Percentiles rank a stretch among this genome's conserved stretches.
Conservation (phyloP, 2,113 vertebrate species). For the Rhadina sibilatrix region DNA sequence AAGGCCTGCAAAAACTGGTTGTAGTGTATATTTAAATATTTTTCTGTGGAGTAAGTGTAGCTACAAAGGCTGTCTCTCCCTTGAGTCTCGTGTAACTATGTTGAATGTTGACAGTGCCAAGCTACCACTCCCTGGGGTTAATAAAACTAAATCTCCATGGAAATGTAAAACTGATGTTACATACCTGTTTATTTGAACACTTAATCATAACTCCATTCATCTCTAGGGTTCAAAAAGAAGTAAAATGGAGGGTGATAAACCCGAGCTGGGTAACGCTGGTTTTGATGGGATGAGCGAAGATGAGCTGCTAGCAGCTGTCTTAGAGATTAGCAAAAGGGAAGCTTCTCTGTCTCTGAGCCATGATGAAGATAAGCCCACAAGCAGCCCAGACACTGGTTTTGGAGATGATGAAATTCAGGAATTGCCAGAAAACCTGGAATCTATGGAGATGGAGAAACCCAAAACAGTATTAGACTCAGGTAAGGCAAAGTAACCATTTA, state of each 20-base stretch:
- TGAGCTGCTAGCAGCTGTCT: conserved; percentile 89
- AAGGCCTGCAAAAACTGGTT: conserved; percentile 32
- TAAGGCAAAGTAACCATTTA: conserved; percentile 24
- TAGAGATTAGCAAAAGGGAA: conserved; percentile 90
- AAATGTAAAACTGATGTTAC: not conserved
- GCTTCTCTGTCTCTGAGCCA: conserved; percentile 64
- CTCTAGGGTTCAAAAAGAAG: conserved; percentile 70
- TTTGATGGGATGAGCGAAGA: conserved; percentile 89
- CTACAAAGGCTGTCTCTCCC: not conserved
- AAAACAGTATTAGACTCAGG: conserved; percentile 76
- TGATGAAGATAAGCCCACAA: conserved; percentile 86
- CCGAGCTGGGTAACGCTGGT: conserved; percentile 67
- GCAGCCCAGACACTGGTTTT: conserved; percentile 94
- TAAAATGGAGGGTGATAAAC: conserved; percentile 68
- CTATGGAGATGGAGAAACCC: conserved; percentile 82
- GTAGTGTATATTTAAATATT: conserved; percentile 11
- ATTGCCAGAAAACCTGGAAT: conserved; percentile 80
- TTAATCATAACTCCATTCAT: conserved; percentile 22
- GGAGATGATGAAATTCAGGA: conserved; percentile 89
- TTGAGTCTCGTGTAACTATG: not conserved
- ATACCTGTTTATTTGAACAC: not conserved
- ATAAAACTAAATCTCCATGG: not conserved
- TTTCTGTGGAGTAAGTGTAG: not conserved
- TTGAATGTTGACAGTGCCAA: not conserved
- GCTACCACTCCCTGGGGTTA: not conserved